Percentiles rank a stretch among this genome's conserved stretches.
phyloP scores from a whole-genome alignment of 2,113 vertebrate species.

The Brachyistius frenatus region DNA sequence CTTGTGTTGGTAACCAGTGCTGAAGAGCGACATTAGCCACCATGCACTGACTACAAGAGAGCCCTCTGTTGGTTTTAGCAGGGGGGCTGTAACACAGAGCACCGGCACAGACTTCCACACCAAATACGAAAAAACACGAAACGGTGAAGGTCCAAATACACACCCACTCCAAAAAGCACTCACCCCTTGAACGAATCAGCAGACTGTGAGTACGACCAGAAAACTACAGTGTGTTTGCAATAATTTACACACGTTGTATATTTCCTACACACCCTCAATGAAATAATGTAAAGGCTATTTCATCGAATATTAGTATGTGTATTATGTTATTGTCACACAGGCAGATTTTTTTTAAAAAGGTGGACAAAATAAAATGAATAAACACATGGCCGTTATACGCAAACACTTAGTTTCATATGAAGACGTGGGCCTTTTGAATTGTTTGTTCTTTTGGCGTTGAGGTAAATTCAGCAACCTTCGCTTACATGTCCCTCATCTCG shows the following conservation, averaged over 20 bases:
- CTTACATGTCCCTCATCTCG: slow-evolving; percentile 40
- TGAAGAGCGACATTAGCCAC: slow-evolving; percentile 36
- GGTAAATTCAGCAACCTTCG: slow-evolving; percentile 46
- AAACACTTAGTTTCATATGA: neutral
- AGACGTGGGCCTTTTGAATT: slow-evolving; percentile 9
- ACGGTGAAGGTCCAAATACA: neutral
- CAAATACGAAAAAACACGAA: slow-evolving; percentile 31
- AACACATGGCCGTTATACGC: neutral
- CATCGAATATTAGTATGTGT: neutral
- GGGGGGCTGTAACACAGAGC: slow-evolving; percentile 46
- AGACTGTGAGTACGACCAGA: slow-evolving; percentile 25
- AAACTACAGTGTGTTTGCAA: neutral
- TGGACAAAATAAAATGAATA: neutral
- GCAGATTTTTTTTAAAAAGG: neutral
- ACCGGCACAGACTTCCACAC: slow-evolving; percentile 38
- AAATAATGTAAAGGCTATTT: neutral
- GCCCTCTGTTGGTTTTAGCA: slow-evolving; percentile 79
- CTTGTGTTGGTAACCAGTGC: slow-evolving; percentile 54
- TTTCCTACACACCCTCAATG: neutral
- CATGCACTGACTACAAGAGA: slow-evolving; percentile 56
- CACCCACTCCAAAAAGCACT: slow-evolving; percentile 15
- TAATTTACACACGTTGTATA: slow-evolving; percentile 3
- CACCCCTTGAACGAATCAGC: slow-evolving; percentile 17
- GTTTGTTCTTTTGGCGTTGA: slow-evolving; percentile 10
- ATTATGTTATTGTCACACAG: neutral